phyloP scores from a whole-genome alignment of 2,888 invertebrate species.

The Rotaria macrura region DNA sequence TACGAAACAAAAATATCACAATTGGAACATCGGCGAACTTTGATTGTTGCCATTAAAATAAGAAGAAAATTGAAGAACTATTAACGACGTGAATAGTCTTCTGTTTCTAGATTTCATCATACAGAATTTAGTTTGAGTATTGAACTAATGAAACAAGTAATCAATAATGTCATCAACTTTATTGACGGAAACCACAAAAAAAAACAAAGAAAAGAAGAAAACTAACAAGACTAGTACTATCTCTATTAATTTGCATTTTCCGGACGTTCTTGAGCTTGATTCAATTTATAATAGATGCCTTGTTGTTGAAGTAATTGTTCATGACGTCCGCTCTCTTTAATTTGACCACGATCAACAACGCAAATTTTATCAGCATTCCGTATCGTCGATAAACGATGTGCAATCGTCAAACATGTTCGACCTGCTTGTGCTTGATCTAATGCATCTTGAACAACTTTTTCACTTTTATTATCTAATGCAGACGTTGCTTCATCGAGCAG shows the following conservation, averaged over 20 bases:
- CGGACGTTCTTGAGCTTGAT: not conserved
- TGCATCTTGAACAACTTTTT: slow-evolving; percentile 19
- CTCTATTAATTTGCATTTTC: not conserved
- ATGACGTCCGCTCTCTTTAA: slow-evolving; percentile 2
- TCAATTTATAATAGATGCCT: slow-evolving; percentile 10
- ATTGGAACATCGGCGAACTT: no score
- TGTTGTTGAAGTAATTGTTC: not conserved
- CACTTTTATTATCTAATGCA: slow-evolving; percentile 30
- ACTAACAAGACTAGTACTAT: not conserved
- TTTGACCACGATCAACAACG: not conserved
- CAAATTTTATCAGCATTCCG: not conserved
- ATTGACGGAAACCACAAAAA: not conserved
- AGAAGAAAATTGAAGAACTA: no score
- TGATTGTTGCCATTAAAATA: no score
- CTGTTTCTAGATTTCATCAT: no score
- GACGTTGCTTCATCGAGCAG: slow-evolving; percentile 33
- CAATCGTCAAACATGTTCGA: not conserved
- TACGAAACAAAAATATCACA: no score
- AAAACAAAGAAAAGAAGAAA: not conserved
- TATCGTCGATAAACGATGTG: slow-evolving; percentile 7
- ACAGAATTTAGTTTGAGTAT: no score
- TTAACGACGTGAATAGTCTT: no score
- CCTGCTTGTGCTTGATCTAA: not conserved
- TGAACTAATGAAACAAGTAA: not conserved
- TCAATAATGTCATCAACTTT: not conserved